Evolutionary conservation across 1,140 invertebrate genomes (phyloP), one percentile per base, ranked within the genome.

Genomic region (Sinonovacula constricta): DNA sequence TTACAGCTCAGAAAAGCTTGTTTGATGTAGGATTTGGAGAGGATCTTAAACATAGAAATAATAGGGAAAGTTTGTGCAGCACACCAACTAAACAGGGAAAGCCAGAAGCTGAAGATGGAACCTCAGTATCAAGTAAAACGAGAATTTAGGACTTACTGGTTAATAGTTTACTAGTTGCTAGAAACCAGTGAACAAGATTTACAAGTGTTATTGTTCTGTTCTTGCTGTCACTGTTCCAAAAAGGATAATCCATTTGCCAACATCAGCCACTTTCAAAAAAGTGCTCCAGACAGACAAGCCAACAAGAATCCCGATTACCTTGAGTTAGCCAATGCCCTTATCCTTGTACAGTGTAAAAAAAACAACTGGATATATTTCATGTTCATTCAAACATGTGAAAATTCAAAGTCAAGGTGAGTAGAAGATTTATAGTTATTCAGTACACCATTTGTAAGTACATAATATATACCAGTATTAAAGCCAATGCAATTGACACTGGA

Each of bases 391-490:
- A 59, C 56, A 15, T 3, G n/a, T 22, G 26, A 69, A 54, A 56
- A 53, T 22, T 54, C 31, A 14, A 28, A 22, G 1, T 56, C 66
- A 56, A 69, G 66, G 30, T 69, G 1, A 26, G 45, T 33, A 33
- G 53, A 31, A 12, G 15, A n/a, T n/a, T 22, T 5, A 2, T 3
- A 33, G 33, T 4, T 18, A 34, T 26, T 24, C 2, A 14, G 12
- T 51, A 70, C 67, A 70, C 59, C 2, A 5, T 34, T 2, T 36
- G 30, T 24, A 70, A 54, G 56, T 51, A 70, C 18, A 57, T 70
- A 57, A 54, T 70, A 3, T 54, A 57, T 36, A 53, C 62, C 2
- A 72, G 59, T 30, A 24, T 72, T 34, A 57, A 72, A 28, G 69
- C n/a, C n/a, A n/a, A n/a, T n/a, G n/a, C n/a, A n/a, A n/a, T n/a